phyloP scores from a whole-genome alignment of 2,113 vertebrate genomes.

The Tetraodon nigroviridis region DNA sequence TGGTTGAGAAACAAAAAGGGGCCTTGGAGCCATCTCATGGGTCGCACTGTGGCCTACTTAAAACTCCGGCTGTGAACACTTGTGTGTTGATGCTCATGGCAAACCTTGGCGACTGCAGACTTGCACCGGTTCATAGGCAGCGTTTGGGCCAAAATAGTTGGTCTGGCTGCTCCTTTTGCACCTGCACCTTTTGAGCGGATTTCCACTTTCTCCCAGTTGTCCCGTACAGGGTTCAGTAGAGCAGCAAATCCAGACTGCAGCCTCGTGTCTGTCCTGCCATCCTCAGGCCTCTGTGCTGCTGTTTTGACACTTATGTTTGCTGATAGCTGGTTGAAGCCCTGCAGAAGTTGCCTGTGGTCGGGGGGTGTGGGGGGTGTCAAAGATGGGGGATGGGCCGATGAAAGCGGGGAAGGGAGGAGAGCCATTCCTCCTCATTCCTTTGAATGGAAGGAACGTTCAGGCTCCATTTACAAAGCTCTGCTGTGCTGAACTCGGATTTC shows the following conservation, averaged over 20 bases:
- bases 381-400: constrained; percentile 45
- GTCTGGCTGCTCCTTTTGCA: neutral
- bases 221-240: constrained; percentile 12
- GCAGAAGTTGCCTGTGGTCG: constrained; percentile 39
- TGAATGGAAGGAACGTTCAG: constrained; percentile 40
- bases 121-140: neutral
- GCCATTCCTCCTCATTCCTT: constrained; percentile 35
- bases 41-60: constrained; percentile 68
- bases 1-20: constrained; percentile 64
- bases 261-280: constrained; percentile 6
- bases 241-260: constrained; percentile 24
- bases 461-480: constrained; percentile 21
- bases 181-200: neutral
- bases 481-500: constrained; percentile 8
- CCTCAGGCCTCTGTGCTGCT: constrained; percentile 19
- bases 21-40: constrained; percentile 52
- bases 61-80: constrained; percentile 49
- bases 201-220: neutral
- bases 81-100: constrained; percentile 38
- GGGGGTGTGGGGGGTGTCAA: constrained; percentile 3
- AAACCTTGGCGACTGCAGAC: constrained; percentile 5
- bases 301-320: constrained; percentile 42
- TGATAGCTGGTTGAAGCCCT: constrained; percentile 36
- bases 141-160: neutral
- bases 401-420: constrained; percentile 15